These are phyloP conservation scores for Pangasius sanitwongsei DNA, from an alignment of 2,797 vertebrate species.

Conservation along the genomic window DNA sequence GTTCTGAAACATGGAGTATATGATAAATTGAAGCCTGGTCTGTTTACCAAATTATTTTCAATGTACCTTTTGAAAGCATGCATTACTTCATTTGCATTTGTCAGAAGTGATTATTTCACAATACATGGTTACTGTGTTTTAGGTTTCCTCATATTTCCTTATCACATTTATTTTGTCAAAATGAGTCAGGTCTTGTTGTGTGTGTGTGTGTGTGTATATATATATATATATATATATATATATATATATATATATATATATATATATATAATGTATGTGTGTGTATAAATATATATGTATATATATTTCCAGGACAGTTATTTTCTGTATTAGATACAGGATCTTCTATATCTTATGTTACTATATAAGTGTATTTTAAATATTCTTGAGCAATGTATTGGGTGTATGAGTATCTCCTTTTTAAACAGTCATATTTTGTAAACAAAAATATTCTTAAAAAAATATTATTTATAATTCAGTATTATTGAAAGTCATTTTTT, in stretches of 20 bases:
- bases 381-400: not conserved
- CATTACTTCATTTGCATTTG: slow-evolving; percentile 4
- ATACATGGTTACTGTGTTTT: not conserved
- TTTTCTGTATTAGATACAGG: not conserved
- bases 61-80: not conserved
- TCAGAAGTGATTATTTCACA: not conserved
- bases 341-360: not conserved
- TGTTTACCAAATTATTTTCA: not conserved
- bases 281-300: not conserved
- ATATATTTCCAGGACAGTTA: not conserved
- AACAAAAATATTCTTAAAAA: not conserved
- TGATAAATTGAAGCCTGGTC: not conserved
- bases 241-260: not conserved
- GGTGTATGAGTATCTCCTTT: not conserved
- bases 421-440: not conserved
- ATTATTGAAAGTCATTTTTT: not conserved
- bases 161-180: not conserved
- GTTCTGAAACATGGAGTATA: not conserved
- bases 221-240: not conserved
- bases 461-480: not conserved
- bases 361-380: not conserved
- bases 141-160: not conserved
- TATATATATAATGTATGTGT: too few relatives aligned
- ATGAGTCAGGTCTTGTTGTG: not conserved
- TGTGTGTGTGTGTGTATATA: too few relatives aligned